Base-by-base conservation (phyloP, 2,797 vertebrate species). In the Aplochiton taeniatus region DNA sequence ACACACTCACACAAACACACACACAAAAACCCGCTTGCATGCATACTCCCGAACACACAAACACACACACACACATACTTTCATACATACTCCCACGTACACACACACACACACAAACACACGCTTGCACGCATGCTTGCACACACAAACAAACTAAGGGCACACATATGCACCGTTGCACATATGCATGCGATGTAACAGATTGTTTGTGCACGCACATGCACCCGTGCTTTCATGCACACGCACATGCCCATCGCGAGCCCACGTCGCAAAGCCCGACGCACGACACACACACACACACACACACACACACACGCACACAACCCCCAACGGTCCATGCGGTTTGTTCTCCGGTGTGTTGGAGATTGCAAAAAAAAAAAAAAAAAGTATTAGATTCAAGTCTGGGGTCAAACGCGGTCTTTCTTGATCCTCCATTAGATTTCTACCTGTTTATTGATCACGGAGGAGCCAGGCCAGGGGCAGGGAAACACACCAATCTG, bases 381-480 rank as follows among this genome's bases (percentile, higher is more conserved):
- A n/a, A 31, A 31, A 31, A 31, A 31, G 31, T 31, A 31, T 31
- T 31, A 31, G 31, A 31, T 31, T 3, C 31, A 31, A 31, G 31
- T 31, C 31, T 31, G 2, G 31, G 31, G 6, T 31, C 31, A 31
- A 31, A 31, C 6, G 31, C 31, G 31, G 31, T 31, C 31, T 31
- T 6, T 62, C 66, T 82, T 77, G 56, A 85, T 85, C 78, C 81
- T 79, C 66, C 72, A 87, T 90, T 86, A 82, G 70, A 80, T 86
- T 82, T 82, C 77, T 82, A 83, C 85, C 79, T 80, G 81, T 87
- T 87, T 91, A 92, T 91, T 88, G 89, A 91, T 91, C 82, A 87
- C 66, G 65, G 70, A 64, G 60, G 80, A 90, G 83, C 83, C 85
- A 78, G 86, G 77, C 74, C 80, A 11, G 86, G 86, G 78, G 73